A percentile compares a stretch with the other conserved stretches of the same genome.
These are phyloP conservation scores for Caenorhabditis drosophilae DNA, from an alignment of 2,888 invertebrate genomes.

Conservation along the genomic window DNA sequence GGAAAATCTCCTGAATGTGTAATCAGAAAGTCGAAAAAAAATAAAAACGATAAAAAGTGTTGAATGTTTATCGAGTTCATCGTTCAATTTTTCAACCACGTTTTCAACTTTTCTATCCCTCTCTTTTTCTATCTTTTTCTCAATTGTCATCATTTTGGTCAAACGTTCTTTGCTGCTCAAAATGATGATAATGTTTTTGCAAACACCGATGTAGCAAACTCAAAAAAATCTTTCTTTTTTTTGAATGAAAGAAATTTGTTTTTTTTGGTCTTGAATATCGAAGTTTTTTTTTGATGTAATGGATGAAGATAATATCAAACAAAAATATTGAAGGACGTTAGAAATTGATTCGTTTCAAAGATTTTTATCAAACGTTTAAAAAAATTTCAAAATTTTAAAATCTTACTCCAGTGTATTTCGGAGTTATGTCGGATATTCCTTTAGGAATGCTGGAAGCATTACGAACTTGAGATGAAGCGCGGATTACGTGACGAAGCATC, in stretches of 20 bases:
- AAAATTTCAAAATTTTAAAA: neutral
- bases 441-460: constrained; percentile 26
- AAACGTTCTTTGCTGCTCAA: neutral
- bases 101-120: constrained; percentile 13
- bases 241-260: neutral
- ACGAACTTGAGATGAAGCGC: constrained; percentile 15
- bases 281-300: too few relatives aligned
- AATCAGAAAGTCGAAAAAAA: neutral
- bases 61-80: constrained; percentile 28
- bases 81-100: constrained; percentile 29
- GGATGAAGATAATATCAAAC: too few relatives aligned
- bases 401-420: constrained; percentile 33
- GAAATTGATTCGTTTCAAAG: too few relatives aligned
- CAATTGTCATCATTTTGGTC: constrained; percentile 26
- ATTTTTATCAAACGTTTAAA: neutral
- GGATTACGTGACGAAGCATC: constrained; percentile 29
- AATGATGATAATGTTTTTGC: constrained; percentile 2
- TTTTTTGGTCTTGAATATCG: too few relatives aligned
- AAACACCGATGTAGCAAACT: constrained; percentile 9
- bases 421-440: constrained; percentile 28
- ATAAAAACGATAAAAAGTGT: neutral
- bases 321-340: too few relatives aligned
- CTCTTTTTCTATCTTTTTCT: constrained; percentile 5
- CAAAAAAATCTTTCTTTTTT: neutral
- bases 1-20: too few relatives aligned